A percentile compares a stretch with the other conserved stretches of the same genome.
These are phyloP conservation scores for Vulpes vulpes DNA, from an alignment of 2,113 vertebrate species.

Conservation along the genomic window DNA sequence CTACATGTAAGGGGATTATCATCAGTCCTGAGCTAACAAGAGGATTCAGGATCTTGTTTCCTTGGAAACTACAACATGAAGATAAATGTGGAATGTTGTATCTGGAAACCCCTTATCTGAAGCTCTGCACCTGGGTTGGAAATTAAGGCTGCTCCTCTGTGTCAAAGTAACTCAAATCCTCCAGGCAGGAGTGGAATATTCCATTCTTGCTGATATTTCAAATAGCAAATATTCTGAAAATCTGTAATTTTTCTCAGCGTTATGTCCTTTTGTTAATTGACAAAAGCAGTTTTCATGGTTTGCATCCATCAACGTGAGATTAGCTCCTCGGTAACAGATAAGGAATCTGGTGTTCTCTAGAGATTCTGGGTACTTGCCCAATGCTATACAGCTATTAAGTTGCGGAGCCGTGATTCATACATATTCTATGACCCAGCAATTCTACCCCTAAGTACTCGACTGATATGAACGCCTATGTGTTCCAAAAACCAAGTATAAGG, in stretches of 20 bases:
- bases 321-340: conserved; percentile 51
- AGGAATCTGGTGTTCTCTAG: neutral
- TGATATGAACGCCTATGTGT: neutral
- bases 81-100: conserved; percentile 70
- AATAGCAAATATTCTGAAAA: conserved; percentile 51
- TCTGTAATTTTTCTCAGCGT: conserved; percentile 33
- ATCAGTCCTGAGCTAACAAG: conserved; percentile 50
- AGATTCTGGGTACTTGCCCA: neutral
- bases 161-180: conserved; percentile 55
- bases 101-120: conserved; percentile 73
- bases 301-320: neutral
- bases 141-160: conserved; percentile 56
- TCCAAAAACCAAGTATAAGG: neutral
- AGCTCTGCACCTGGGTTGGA: conserved; percentile 69
- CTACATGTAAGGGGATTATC: conserved; percentile 73
- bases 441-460: neutral
- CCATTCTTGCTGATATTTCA: neutral
- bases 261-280: conserved; percentile 33
- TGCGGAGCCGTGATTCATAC: neutral
- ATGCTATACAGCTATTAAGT: neutral
- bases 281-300: conserved; percentile 11
- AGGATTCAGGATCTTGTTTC: conserved; percentile 68
- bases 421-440: neutral
- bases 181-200: neutral
- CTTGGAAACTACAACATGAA: conserved; percentile 72